Evolutionary conservation across 2,113 vertebrate genomes (phyloP).

Genomic region (Falcunculus frontatus): DNA sequence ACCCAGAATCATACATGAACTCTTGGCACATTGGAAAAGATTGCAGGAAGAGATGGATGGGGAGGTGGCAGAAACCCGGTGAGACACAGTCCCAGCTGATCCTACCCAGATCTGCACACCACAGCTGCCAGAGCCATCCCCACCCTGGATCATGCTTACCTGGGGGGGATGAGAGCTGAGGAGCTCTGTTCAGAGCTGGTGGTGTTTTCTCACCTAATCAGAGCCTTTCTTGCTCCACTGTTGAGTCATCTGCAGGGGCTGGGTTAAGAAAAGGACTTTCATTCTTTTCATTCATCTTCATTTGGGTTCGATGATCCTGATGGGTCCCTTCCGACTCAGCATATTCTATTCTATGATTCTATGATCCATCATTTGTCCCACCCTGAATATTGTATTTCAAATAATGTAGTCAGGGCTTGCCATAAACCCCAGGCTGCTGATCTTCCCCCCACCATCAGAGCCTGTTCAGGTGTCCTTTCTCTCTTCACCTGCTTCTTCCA

Average conservation of each 20-base stretch:
- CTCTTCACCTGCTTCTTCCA: background rate
- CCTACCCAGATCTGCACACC: background rate
- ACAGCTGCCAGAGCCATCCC: background rate
- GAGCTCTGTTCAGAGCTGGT: background rate
- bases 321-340: background rate
- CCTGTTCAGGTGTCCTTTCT: background rate
- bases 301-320: background rate
- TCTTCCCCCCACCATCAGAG: background rate
- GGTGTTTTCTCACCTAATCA: background rate
- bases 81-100: background rate
- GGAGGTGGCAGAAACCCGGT: background rate
- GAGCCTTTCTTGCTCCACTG: background rate
- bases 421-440: background rate
- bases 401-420: background rate
- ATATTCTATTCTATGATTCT: background rate
- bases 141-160: background rate
- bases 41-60: background rate
- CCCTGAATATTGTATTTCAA: background rate
- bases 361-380: background rate
- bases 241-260: background rate
- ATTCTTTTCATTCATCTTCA: background rate
- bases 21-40: background rate
- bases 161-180: background rate
- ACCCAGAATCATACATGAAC: fast-evolving
- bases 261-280: background rate